Conservation (phyloP, 2,113 vertebrate species). For the Rhinoptilus africanus region DNA sequence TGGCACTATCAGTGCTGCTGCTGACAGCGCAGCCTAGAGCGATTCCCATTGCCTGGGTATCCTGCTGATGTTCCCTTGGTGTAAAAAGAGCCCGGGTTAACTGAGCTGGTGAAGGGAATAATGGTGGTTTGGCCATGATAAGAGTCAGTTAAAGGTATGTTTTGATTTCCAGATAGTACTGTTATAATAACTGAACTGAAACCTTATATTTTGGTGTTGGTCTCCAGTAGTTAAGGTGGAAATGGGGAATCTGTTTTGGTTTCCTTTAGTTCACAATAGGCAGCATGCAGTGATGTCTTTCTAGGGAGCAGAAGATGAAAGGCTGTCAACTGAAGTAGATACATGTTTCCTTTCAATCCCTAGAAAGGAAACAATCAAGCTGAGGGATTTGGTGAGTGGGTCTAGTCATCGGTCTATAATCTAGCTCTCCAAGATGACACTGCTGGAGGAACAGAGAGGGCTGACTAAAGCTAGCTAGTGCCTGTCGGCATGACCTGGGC, state of each 20-base stretch:
- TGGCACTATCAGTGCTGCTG: background rate
- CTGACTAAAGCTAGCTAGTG: background rate
- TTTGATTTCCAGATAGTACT: background rate
- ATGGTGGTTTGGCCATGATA: background rate
- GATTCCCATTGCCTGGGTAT: fast-evolving
- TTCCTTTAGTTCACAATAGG: background rate
- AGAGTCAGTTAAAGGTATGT: background rate
- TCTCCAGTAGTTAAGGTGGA: background rate
- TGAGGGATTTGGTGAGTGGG: background rate
- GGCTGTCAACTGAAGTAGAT: background rate
- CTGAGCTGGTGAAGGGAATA: background rate
- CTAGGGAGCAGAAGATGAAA: background rate
- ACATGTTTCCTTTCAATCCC: background rate
- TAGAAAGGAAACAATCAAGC: background rate
- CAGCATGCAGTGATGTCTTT: background rate
- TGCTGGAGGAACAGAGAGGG: background rate
- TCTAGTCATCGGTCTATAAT: background rate
- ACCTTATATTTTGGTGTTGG: background rate
- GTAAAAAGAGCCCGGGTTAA: background rate
- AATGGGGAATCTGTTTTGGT: background rate
- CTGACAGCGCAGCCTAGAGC: background rate
- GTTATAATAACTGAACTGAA: background rate
- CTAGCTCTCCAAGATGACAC: background rate
- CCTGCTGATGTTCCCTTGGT: background rate
- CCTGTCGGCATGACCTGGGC: background rate